phyloP scores from a whole-genome alignment of 2,888 invertebrate species.

The Nasonia oneida region DNA sequence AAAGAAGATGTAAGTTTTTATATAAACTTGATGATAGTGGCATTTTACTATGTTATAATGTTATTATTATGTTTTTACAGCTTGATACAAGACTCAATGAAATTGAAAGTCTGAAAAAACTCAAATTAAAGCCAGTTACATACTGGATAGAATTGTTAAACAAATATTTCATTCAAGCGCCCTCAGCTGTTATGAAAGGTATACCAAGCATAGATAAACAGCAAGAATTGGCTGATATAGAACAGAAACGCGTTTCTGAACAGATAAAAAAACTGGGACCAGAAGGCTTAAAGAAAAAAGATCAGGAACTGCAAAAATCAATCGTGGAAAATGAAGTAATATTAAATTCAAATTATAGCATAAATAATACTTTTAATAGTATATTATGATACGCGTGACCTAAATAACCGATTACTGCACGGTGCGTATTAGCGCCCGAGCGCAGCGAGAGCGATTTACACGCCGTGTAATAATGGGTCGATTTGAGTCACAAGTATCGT shows the following conservation, averaged over 20 bases:
- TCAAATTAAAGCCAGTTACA: conserved; percentile 82
- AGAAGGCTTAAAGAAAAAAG: conserved; percentile 85
- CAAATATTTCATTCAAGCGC: conserved; percentile 84
- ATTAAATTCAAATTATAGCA: neutral
- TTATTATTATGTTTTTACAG: conserved; percentile 76
- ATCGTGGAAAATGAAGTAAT: conserved; percentile 87
- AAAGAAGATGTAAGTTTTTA: conserved; percentile 85
- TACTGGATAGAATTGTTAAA: conserved; percentile 88
- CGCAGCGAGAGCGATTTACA: too few relatives aligned
- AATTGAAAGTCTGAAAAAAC: conserved; percentile 82
- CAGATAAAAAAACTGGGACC: conserved; percentile 85
- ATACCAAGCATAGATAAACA: conserved; percentile 85
- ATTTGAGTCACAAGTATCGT: too few relatives aligned
- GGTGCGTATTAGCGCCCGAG: too few relatives aligned
- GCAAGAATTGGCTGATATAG: conserved; percentile 85
- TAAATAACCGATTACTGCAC: too few relatives aligned
- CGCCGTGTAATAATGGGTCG: too few relatives aligned
- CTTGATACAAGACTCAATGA: conserved; percentile 86
- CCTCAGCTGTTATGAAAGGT: conserved; percentile 84
- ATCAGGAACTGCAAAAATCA: conserved; percentile 83
- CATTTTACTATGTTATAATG: conserved; percentile 29
- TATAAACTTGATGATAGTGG: conserved; percentile 4
- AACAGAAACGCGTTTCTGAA: conserved; percentile 85
- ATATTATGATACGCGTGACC: too few relatives aligned
- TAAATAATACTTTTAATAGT: conserved; percentile 25